Evolutionary conservation across 1,140 invertebrate genomes (phyloP).

Genomic region (Euura saliciscinereae): DNA sequence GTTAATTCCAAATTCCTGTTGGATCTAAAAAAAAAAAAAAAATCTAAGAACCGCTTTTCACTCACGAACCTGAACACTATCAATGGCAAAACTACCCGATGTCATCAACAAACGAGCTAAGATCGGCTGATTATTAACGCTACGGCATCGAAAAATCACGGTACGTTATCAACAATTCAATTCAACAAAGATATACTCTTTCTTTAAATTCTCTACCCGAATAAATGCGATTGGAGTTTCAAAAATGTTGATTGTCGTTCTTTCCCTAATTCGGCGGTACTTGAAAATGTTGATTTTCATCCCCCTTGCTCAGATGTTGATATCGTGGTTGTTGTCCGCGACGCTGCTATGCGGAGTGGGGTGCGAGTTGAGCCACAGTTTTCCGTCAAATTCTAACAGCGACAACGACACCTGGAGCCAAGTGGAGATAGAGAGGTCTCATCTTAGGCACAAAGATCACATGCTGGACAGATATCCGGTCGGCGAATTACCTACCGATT

Average conservation of each 20-base stretch:
- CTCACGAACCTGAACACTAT: background rate
- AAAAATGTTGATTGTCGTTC: too few species aligned
- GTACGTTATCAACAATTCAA: too few species aligned
- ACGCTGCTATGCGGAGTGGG: slow-evolving; percentile 15
- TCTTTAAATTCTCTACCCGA: too few species aligned
- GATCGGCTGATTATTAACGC: background rate
- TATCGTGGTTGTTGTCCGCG: background rate
- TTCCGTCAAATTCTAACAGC: slow-evolving; percentile 29
- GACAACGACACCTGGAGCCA: slow-evolving; percentile 45
- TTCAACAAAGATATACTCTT: too few species aligned
- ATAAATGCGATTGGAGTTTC: too few species aligned
- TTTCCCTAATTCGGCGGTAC: too few species aligned
- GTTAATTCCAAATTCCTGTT: too few species aligned
- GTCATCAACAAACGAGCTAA: too few species aligned
- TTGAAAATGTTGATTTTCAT: too few species aligned
- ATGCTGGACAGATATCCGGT: slow-evolving; percentile 42
- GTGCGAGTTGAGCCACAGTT: slow-evolving; percentile 36
- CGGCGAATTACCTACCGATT: slow-evolving; percentile 42
- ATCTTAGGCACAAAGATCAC: slow-evolving; percentile 43
- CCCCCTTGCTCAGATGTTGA: too few species aligned
- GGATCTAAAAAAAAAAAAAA: too few species aligned
- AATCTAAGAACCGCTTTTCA: background rate
- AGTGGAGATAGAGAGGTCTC: slow-evolving; percentile 31
- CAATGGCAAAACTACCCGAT: background rate
- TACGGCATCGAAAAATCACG: slow-evolving; percentile 6